phyloP scores from a whole-genome alignment of 2,113 vertebrate species.

The Galbula dea region DNA sequence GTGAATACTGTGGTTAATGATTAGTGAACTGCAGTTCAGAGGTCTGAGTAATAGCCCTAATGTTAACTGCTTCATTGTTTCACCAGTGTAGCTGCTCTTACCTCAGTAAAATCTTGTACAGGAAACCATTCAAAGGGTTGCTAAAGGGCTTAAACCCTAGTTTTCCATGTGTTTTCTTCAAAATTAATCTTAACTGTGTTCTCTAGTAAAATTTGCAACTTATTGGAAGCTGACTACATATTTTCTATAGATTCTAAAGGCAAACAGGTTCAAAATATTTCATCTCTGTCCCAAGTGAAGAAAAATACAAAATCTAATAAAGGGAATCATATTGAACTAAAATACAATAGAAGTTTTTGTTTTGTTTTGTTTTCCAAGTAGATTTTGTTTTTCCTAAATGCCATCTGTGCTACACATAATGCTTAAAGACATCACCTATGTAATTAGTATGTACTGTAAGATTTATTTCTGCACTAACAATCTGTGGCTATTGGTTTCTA shows the following conservation, averaged over 20 bases:
- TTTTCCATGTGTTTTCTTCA: neutral
- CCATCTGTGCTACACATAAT: neutral
- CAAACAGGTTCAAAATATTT: neutral
- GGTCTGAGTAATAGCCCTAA: neutral
- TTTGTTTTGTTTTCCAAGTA: neutral
- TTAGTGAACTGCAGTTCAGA: conserved; percentile 14
- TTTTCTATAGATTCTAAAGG: neutral
- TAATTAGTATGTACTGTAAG: neutral
- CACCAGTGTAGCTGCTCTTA: neutral
- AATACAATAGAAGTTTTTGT: neutral
- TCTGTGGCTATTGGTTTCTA: neutral
- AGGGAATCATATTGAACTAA: neutral
- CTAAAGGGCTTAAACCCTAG: neutral
- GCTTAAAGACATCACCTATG: neutral
- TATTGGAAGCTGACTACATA: neutral
- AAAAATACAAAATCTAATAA: neutral
- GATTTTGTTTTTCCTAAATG: neutral
- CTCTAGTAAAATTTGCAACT: neutral
- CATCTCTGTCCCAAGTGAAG: neutral
- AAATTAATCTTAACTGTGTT: neutral
- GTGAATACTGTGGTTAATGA: conserved; percentile 32
- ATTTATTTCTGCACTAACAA: neutral
- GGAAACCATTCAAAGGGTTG: neutral
- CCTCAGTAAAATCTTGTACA: neutral
- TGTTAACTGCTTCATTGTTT: neutral